Evolutionary conservation across 2,797 vertebrate genomes (phyloP).

Genomic region (Rhynchonycteris naso): DNA sequence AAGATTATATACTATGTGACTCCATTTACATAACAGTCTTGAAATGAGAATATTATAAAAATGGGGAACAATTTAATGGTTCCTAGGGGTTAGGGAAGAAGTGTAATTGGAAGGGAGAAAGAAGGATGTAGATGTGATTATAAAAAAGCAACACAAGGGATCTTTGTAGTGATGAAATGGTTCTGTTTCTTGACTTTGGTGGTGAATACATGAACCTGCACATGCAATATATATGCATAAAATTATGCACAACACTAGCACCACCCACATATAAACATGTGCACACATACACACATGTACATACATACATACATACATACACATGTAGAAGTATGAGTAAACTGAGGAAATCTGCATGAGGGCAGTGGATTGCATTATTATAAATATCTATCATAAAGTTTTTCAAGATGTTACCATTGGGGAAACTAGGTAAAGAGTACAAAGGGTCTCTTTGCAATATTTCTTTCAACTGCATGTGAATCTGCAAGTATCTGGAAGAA

Average conservation of each 20-base stretch:
- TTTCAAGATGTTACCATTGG: not conserved
- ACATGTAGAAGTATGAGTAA: not conserved
- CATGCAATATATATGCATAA: not conserved
- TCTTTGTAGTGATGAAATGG: not conserved
- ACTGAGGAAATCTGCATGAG: not conserved
- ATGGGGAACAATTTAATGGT: not conserved
- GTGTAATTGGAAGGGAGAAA: not conserved
- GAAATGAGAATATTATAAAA: constrained; percentile 25
- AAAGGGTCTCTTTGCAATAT: not conserved
- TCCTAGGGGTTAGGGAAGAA: not conserved
- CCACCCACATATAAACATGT: not conserved
- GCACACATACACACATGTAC: not conserved
- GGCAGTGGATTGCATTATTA: not conserved
- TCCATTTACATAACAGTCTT: not conserved
- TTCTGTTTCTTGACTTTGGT: not conserved
- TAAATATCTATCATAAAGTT: not conserved
- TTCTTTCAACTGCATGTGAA: not conserved
- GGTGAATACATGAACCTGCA: not conserved
- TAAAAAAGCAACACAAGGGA: not conserved
- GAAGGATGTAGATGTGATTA: not conserved
- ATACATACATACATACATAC: not conserved
- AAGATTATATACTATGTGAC: not conserved
- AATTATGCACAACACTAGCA: not conserved
- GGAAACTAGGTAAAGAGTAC: not conserved
- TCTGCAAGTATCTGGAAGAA: constrained; percentile 6